phyloP scores from a whole-genome alignment of 2,888 invertebrate genomes.

The Drosophila algonquin region DNA sequence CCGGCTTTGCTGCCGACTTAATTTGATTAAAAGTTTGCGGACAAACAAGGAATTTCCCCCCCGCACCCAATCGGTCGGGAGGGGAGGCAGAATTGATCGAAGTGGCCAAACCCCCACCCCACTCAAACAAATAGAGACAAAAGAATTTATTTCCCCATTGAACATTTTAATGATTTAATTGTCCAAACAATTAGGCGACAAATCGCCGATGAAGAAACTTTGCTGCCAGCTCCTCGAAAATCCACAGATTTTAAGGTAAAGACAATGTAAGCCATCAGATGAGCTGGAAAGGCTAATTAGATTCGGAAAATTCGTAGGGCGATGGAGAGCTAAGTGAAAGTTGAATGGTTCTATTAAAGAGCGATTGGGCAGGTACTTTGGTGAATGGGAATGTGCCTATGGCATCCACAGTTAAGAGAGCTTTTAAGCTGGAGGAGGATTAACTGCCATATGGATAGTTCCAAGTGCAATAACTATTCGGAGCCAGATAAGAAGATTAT shows the following conservation, averaged over 20 bases:
- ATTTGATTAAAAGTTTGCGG: constrained; percentile 76
- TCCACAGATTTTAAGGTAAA: constrained; percentile 14
- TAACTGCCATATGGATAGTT: no score
- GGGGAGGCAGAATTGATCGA: constrained; percentile 34
- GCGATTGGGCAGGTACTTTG: not conserved
- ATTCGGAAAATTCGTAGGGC: not conserved
- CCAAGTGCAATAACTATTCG: no score
- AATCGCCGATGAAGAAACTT: constrained; percentile 46
- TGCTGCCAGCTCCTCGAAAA: not conserved
- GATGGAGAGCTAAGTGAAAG: constrained; percentile 6
- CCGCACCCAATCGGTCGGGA: not conserved
- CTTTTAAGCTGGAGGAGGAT: no score
- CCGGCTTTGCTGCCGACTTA: constrained; percentile 67
- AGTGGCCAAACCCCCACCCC: constrained; percentile 16
- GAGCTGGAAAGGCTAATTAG: constrained; percentile 37
- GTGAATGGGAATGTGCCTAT: not conserved
- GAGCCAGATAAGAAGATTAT: no score
- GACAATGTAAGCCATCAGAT: constrained; percentile 34
- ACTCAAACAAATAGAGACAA: constrained; percentile 7
- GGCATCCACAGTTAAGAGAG: not conserved
- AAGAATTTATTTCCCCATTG: constrained; percentile 35
- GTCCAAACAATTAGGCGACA: constrained; percentile 66
- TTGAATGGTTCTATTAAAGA: constrained; percentile 18
- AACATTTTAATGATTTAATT: constrained; percentile 66
- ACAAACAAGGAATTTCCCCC: constrained; percentile 23